Conservation (phyloP, 92 coral and sea anemone species). For the Zoanthus sansibaricus region DNA sequence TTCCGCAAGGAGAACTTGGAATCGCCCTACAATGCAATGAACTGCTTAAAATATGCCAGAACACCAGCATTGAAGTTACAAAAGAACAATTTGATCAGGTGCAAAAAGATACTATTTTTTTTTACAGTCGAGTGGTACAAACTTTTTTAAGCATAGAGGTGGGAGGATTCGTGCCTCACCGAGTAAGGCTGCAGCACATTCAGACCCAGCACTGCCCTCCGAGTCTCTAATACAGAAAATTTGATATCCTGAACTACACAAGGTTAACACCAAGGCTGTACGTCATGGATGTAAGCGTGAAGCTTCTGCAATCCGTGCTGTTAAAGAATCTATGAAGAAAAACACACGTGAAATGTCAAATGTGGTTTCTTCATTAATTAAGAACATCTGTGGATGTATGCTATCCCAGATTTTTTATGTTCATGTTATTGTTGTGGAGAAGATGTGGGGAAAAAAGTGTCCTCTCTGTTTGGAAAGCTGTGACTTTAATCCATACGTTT, state of each 20-base stretch:
- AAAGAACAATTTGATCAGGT: slow-evolving; percentile 57
- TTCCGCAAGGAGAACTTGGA: slow-evolving; percentile 49
- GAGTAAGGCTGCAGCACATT: slow-evolving; percentile 58
- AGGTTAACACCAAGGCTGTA: slow-evolving; percentile 54
- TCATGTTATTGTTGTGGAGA: slow-evolving; percentile 31
- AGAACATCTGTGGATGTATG: slow-evolving; percentile 55
- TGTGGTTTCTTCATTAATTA: slow-evolving; percentile 51
- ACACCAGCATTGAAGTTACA: slow-evolving; percentile 46
- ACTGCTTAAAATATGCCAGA: slow-evolving; percentile 37
- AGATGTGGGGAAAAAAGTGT: slow-evolving; percentile 24
- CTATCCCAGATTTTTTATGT: slow-evolving; percentile 49
- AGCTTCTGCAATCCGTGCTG: slow-evolving; percentile 43
- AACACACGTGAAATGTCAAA: slow-evolving; percentile 29
- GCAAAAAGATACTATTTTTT: slow-evolving; percentile 55
- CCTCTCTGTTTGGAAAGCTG: slow-evolving; percentile 18
- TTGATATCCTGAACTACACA: slow-evolving; percentile 65
- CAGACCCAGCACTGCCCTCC: slow-evolving; percentile 61
- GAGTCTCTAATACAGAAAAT: slow-evolving; percentile 57
- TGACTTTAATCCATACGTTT: slow-evolving; percentile 37
- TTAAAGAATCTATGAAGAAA: slow-evolving; percentile 55
- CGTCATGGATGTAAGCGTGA: slow-evolving; percentile 60
- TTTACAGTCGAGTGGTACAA: slow-evolving; percentile 50
- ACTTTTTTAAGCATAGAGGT: slow-evolving; percentile 67
- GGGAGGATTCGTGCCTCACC: slow-evolving; percentile 73
- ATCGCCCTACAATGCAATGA: slow-evolving; percentile 51